These are phyloP conservation scores for Heliopora coerulea DNA, from an alignment of 92 coral and sea anemone genomes.

Conservation along the genomic window DNA sequence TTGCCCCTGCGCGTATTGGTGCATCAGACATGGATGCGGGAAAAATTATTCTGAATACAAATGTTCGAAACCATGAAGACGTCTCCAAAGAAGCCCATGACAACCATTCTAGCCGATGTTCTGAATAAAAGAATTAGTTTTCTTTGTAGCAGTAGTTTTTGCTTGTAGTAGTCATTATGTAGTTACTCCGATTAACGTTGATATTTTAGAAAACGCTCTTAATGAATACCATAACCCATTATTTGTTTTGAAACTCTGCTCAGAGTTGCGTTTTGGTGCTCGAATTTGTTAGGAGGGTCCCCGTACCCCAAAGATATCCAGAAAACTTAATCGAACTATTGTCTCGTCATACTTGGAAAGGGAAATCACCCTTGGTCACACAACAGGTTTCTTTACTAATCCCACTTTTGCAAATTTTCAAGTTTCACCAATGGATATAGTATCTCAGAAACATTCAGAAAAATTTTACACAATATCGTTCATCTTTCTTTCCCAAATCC, in stretches of 20 bases:
- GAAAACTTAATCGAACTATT: background rate
- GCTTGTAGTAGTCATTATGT: no score
- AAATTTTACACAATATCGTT: background rate
- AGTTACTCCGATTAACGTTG: background rate
- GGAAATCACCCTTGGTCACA: conserved; percentile 14
- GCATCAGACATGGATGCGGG: conserved; percentile 29
- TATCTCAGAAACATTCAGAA: conserved; percentile 11
- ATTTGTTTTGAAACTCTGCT: background rate
- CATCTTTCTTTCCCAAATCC: background rate
- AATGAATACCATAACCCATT: background rate
- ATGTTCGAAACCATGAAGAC: conserved; percentile 22
- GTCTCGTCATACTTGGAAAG: background rate
- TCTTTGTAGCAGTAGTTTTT: no score
- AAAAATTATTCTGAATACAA: conserved; percentile 43
- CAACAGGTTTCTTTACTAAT: background rate
- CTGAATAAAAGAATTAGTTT: no score
- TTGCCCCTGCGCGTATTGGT: conserved; percentile 24
- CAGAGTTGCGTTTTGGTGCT: background rate
- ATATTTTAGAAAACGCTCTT: background rate
- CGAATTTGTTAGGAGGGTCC: background rate
- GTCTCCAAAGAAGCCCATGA: conserved; percentile 30
- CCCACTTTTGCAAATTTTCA: conserved; percentile 16
- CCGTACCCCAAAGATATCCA: background rate
- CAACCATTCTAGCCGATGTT: conserved; percentile 11
- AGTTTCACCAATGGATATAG: background rate